These are phyloP conservation scores for Lacanobia wlatinum DNA, from an alignment of 2,888 invertebrate species.

Conservation along the genomic window DNA sequence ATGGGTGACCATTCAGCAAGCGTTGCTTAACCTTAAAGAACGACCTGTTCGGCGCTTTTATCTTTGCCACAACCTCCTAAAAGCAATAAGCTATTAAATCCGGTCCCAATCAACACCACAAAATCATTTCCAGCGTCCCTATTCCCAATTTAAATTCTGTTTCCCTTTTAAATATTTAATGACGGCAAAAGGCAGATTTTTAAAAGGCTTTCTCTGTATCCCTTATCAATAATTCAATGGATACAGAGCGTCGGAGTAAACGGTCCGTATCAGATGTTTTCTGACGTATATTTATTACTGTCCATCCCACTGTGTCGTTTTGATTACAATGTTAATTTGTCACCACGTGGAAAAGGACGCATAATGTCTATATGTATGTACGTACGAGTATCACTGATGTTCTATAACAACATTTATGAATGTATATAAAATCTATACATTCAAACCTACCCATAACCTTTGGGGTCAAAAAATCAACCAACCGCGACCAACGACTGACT, in stretches of 20 bases:
- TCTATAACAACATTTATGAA: no score
- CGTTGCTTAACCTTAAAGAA: no score
- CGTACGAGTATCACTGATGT: no score
- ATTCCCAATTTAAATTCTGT: neutral
- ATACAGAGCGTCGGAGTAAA: constrained; percentile 13
- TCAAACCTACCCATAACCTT: no score
- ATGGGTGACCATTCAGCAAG: no score
- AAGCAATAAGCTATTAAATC: constrained; percentile 5
- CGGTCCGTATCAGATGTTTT: constrained; percentile 37
- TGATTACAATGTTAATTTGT: constrained; percentile 50
- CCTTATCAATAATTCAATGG: constrained; percentile 59
- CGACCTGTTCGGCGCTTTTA: no score
- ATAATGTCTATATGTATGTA: neutral
- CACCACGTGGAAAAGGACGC: constrained; percentile 2
- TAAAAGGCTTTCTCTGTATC: constrained; percentile 43
- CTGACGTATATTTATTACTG: constrained; percentile 53
- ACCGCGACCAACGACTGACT: no score
- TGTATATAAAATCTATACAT: no score
- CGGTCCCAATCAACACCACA: neutral
- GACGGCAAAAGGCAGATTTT: constrained; percentile 4
- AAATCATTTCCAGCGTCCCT: neutral
- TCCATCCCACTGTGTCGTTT: constrained; percentile 30
- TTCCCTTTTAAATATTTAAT: constrained; percentile 35
- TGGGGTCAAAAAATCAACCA: no score
- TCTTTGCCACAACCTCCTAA: neutral